These are phyloP conservation scores for Campylomormyrus tamandua DNA, from an alignment of 2,113 vertebrate species.

Conservation along the genomic window DNA sequence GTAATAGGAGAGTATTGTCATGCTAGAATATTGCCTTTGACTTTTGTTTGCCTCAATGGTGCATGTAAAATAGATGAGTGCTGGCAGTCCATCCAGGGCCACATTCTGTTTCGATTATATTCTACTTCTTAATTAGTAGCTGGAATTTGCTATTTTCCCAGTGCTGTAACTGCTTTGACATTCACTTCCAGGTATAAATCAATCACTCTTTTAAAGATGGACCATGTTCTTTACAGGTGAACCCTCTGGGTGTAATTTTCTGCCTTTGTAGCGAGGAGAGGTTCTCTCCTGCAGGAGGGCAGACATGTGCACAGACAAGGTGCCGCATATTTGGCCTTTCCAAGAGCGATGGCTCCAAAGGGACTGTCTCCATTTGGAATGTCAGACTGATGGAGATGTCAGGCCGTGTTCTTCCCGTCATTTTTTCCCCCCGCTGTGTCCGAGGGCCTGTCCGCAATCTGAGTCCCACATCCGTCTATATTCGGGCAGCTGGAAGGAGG, in stretches of 20 bases:
- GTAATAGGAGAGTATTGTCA: not conserved
- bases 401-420: slow-evolving; percentile 46
- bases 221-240: not conserved
- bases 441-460: slow-evolving; percentile 38
- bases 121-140: not conserved
- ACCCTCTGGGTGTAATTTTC: not conserved
- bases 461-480: slow-evolving; percentile 13
- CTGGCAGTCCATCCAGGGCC: not conserved
- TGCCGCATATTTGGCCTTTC: slow-evolving; percentile 13
- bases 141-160: not conserved
- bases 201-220: not conserved
- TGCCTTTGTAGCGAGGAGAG: not conserved
- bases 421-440: slow-evolving; percentile 41
- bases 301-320: not conserved
- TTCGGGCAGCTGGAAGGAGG: not conserved
- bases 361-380: slow-evolving; percentile 45
- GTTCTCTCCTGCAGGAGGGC: not conserved
- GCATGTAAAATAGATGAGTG: not conserved
- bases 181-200: not conserved
- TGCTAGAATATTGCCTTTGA: not conserved
- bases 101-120: not conserved
- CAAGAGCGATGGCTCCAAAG: slow-evolving; percentile 8
- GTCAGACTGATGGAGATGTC: slow-evolving; percentile 56
- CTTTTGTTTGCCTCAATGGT: not conserved
- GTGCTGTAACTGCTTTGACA: not conserved